These are phyloP conservation scores for Brachyhypopomus gauderio DNA, from an alignment of 2,113 vertebrate species.

Conservation along the genomic window DNA sequence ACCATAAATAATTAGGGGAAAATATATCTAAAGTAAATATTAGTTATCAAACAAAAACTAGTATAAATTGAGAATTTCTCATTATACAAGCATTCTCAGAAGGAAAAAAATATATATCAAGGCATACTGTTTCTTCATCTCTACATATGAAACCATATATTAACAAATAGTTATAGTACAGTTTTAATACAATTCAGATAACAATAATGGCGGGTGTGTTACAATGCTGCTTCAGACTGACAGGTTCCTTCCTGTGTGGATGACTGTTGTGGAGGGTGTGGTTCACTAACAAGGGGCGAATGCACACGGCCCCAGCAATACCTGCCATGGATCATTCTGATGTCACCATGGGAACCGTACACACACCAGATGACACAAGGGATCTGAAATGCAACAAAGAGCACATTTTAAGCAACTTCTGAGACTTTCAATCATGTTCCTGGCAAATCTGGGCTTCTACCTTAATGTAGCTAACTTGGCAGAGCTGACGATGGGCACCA, in stretches of 20 bases:
- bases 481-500: too few relatives aligned
- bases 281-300: slow-evolving; percentile 38
- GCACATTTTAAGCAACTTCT: not conserved
- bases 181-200: slow-evolving; percentile 56
- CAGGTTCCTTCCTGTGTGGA: slow-evolving; percentile 24
- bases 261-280: slow-evolving; percentile 30
- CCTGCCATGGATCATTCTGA: slow-evolving; percentile 48
- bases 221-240: slow-evolving; percentile 48
- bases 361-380: slow-evolving; percentile 53
- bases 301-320: slow-evolving; percentile 46
- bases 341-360: slow-evolving; percentile 58
- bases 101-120: slow-evolving; percentile 43
- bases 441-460: too few relatives aligned
- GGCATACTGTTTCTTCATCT: slow-evolving; percentile 56
- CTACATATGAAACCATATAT: slow-evolving; percentile 65
- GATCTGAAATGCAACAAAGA: slow-evolving; percentile 65
- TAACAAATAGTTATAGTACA: slow-evolving; percentile 66
- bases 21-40: slow-evolving; percentile 13
- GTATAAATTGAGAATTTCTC: slow-evolving; percentile 8
- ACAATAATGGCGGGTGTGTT: slow-evolving; percentile 50
- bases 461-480: too few relatives aligned
- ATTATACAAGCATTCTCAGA: slow-evolving; percentile 22
- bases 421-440: too few relatives aligned
- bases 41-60: slow-evolving; percentile 23
- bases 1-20: slow-evolving; percentile 31